phyloP scores from a whole-genome alignment of 2,797 vertebrate genomes.

The Xerus rutilus region DNA sequence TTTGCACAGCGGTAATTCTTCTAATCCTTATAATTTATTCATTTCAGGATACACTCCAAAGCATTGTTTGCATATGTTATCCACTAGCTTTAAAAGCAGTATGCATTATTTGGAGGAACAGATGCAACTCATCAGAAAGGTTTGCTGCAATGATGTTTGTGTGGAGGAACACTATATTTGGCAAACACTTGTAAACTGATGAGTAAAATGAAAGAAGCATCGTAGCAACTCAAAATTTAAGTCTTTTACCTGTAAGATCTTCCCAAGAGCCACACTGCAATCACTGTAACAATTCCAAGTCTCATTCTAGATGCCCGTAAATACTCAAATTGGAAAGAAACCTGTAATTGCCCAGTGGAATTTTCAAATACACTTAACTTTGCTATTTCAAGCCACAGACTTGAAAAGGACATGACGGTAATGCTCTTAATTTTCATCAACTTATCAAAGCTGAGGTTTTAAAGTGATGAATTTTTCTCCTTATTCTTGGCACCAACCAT shows the following conservation, averaged over 20 bases:
- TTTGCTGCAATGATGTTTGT: constrained; percentile 35
- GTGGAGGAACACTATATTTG: background rate
- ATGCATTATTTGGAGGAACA: constrained; percentile 55
- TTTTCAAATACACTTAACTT: constrained; percentile 68
- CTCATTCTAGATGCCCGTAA: constrained; percentile 57
- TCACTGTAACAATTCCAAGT: constrained; percentile 65
- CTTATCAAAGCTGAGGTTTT: constrained; percentile 61
- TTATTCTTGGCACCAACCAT: constrained; percentile 63
- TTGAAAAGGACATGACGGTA: constrained; percentile 59
- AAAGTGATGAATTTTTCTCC: constrained; percentile 51
- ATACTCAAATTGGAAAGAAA: constrained; percentile 70
- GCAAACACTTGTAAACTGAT: background rate
- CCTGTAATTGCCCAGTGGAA: constrained; percentile 51
- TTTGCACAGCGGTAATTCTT: constrained; percentile 62
- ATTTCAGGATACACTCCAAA: constrained; percentile 67
- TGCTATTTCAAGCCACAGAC: constrained; percentile 68
- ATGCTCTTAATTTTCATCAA: constrained; percentile 72
- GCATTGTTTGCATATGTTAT: constrained; percentile 65
- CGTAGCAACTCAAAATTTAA: constrained; percentile 56
- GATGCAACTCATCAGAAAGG: constrained; percentile 15
- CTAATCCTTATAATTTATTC: constrained; percentile 82
- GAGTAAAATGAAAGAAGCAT: background rate
- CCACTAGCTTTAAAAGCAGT: constrained; percentile 65
- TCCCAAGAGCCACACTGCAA: constrained; percentile 37
- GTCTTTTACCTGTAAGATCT: background rate